Conservation (phyloP, 2,113 vertebrate genomes). For the Euleptes europaea region DNA sequence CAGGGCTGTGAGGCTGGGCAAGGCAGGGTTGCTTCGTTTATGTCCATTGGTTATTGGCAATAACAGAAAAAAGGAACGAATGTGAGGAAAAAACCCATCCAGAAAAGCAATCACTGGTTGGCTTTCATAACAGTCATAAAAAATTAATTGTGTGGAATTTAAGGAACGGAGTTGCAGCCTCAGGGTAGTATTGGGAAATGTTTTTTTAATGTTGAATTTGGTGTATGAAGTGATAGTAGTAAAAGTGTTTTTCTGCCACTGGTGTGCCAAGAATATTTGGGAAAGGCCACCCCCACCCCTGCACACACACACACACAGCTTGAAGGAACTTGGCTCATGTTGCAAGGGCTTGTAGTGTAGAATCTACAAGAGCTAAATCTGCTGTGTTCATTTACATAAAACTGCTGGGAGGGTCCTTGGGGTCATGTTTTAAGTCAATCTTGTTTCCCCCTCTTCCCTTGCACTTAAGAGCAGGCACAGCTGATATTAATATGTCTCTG, state of each 20-base stretch:
- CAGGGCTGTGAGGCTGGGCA: neutral
- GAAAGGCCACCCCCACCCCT: no score
- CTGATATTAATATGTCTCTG: neutral
- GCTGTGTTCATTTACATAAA: neutral
- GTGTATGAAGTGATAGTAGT: no score
- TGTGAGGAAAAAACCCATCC: no score
- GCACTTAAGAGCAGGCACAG: neutral
- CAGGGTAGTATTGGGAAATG: no score
- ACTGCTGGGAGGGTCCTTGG: neutral
- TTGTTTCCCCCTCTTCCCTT: neutral
- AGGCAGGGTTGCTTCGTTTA: neutral
- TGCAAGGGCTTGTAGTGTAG: neutral
- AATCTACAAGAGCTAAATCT: neutral
- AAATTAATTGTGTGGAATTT: no score
- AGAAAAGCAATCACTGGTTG: no score
- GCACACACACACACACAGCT: no score
- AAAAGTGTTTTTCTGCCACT: neutral
- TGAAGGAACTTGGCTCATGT: neutral
- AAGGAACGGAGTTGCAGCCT: no score
- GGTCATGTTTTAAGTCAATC: neutral
- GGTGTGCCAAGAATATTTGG: neutral
- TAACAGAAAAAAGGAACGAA: no score
- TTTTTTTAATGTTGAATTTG: no score
- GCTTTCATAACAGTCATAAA: no score
- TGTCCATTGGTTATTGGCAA: no score